Base-by-base conservation (phyloP, 2,113 vertebrate species). In the Circaetus gallicus region DNA sequence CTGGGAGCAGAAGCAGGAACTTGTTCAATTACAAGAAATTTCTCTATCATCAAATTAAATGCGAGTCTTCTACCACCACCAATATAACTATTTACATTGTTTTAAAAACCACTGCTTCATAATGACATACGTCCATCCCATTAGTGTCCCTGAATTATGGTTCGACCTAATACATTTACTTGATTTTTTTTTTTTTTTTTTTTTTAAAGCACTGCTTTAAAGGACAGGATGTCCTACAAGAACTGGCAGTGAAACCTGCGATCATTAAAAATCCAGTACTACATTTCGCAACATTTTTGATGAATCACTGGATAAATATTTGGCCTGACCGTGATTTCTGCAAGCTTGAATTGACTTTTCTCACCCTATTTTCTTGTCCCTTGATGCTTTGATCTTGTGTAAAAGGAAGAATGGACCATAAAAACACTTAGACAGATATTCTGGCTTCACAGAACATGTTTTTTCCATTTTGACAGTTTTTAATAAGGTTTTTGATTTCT, bases 381-480 rank as follows among this genome's bases (percentile, higher is more conserved):
- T 84, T 90, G 76, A 76, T 96, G 90, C 93, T 97, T 96, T 93
- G 95, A 94, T 95, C 94, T 96, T 87, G 53, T 94, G 50, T 69
- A 81, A 92, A 95, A 92, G 70, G 77, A 96, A 96, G 71, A 97
- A 94, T 55, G 69, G 82, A 72, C 73, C 53, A 88, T 87, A 94
- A 95, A 96, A 86, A 73, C 59, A 85, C 71, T 93, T 90, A 95
- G 36, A 89, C 65, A 87, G 86, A 94, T 97, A 94, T 80, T 95
- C 90, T 82, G 74, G 73, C 86, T 94, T 96, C 91, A 82, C n/a
- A 90, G 72, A 95, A 93, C 90, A 96, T 47, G 59, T 90, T 86
- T 94, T 96, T 91, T 91, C 40, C 66, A 96, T 96, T 95, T 90
- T 96, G 83, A 95, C 77, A 94, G 82, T 45, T 96, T 96, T 95